These are phyloP conservation scores for Graptemys geographica DNA, from an alignment of 2,797 vertebrate species.

Conservation along the genomic window DNA sequence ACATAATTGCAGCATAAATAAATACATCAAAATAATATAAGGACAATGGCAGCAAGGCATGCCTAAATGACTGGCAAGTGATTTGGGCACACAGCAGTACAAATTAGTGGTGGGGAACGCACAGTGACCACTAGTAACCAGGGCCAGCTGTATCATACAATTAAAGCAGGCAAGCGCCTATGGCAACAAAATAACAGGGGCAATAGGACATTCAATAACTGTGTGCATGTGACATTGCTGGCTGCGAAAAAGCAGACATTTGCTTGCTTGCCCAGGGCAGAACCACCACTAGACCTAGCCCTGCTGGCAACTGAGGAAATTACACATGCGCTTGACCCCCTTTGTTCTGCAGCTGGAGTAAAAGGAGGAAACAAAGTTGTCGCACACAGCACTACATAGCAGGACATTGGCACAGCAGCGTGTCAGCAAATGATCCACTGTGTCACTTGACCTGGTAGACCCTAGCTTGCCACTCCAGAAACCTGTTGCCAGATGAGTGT, in stretches of 20 bases:
- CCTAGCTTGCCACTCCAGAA: background rate
- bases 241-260: background rate
- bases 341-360: background rate
- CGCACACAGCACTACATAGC: background rate
- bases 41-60: background rate
- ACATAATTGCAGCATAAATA: background rate
- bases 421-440: background rate
- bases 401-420: background rate
- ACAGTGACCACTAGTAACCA: accelerated
- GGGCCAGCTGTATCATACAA: background rate
- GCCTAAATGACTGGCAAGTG: background rate
- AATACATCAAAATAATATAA: accelerated
- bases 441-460: background rate
- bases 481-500: background rate
- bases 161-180: background rate
- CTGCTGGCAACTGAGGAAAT: accelerated
- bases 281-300: background rate
- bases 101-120: background rate
- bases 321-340: background rate
- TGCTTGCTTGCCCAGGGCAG: background rate
- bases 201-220: background rate
- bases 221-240: background rate
- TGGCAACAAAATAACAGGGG: background rate
- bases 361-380: background rate
- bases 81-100: background rate